Conservation (phyloP, 2,113 vertebrate genomes). For the Chionis minor region DNA sequence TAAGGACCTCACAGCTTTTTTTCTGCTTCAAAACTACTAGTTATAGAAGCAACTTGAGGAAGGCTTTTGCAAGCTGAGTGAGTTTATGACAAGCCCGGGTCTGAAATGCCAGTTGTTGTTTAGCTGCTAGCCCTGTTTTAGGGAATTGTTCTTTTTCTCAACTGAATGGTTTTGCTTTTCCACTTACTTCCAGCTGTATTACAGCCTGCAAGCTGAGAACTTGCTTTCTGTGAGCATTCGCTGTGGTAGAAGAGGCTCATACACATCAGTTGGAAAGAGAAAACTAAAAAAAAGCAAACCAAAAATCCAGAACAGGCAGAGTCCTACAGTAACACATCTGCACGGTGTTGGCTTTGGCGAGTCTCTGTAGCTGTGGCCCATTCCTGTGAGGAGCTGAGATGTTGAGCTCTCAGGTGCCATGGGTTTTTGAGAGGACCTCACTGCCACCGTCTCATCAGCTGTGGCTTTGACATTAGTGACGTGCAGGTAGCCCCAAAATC, state of each 20-base stretch:
- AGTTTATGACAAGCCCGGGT: not conserved
- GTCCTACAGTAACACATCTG: not conserved
- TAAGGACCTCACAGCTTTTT: not conserved
- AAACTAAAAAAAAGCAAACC: not conserved
- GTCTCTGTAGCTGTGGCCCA: not conserved
- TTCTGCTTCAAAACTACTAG: not conserved
- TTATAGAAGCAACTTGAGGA: not conserved
- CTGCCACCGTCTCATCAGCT: not conserved
- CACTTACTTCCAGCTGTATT: not conserved
- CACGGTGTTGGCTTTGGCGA: not conserved
- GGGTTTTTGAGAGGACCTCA: not conserved
- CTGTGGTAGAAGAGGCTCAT: not conserved
- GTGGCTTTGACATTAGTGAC: accelerated
- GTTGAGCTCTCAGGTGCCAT: not conserved
- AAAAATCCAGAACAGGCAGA: not conserved
- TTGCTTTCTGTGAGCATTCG: not conserved
- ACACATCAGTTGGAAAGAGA: not conserved
- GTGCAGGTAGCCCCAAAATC: not conserved
- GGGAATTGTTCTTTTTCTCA: not conserved
- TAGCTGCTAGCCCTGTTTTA: not conserved
- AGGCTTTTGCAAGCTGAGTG: not conserved
- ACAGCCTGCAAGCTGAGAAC: not conserved
- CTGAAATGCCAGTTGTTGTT: not conserved
- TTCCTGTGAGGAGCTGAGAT: not conserved
- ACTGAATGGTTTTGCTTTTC: not conserved